A percentile compares a stretch with the other conserved stretches of the same genome.
Evolutionary conservation across 2,888 invertebrate species (phyloP).

Genomic region (Polylopha cassiicola): DNA sequence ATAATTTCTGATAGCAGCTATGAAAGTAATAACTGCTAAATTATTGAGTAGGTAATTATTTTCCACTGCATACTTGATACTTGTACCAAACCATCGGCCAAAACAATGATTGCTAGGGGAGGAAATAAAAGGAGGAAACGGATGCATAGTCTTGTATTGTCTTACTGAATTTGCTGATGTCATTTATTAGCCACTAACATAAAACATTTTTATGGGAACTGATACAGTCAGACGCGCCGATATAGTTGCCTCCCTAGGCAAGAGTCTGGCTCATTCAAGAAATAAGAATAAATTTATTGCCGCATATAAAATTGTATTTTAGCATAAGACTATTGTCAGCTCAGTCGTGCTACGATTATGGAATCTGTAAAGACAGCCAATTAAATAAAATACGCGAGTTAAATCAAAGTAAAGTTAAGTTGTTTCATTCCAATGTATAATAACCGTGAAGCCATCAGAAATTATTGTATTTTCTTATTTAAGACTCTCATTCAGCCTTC

Average conservation of each 20-base stretch:
- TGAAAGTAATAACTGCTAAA: too few species aligned
- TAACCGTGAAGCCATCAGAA: too few species aligned
- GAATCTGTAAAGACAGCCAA: too few species aligned
- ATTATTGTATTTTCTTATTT: too few species aligned
- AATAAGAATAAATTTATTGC: slow-evolving; percentile 68
- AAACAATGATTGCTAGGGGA: slow-evolving; percentile 70
- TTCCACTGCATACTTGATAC: not conserved
- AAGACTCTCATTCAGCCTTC: too few species aligned
- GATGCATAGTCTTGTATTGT: slow-evolving; percentile 72
- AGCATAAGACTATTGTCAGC: too few species aligned
- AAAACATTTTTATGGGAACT: slow-evolving; percentile 74
- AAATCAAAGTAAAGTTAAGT: too few species aligned
- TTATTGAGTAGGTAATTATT: too few species aligned
- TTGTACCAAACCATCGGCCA: slow-evolving; percentile 12
- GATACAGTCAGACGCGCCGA: slow-evolving; percentile 58
- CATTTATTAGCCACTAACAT: slow-evolving; percentile 77
- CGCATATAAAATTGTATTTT: slow-evolving; percentile 64
- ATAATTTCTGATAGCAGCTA: too few species aligned
- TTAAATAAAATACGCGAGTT: too few species aligned
- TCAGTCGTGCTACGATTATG: too few species aligned
- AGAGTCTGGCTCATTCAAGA: slow-evolving; percentile 52
- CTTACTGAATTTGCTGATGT: slow-evolving; percentile 76
- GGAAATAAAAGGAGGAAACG: slow-evolving; percentile 60
- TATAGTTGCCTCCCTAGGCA: slow-evolving; percentile 55
- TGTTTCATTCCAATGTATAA: too few species aligned